A percentile compares a stretch with the other conserved stretches of the same genome.
Evolutionary conservation across 2,113 vertebrate species (phyloP).

Genomic region (Cavia porcellus): DNA sequence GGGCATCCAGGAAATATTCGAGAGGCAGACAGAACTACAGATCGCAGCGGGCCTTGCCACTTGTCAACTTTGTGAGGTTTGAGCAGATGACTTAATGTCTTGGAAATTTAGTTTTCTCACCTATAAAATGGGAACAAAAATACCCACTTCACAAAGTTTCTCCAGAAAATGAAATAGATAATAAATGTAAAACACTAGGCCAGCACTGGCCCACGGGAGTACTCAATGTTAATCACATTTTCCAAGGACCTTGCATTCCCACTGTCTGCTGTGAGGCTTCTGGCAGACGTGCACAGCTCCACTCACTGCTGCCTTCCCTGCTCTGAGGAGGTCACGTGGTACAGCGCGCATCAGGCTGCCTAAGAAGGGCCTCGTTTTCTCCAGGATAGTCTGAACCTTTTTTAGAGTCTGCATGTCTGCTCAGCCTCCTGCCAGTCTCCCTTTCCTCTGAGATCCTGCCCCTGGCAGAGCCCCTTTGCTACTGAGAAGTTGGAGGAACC

Average conservation of each 20-base stretch:
- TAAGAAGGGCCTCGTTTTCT: neutral
- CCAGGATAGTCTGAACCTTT: neutral
- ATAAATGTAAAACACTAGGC: neutral
- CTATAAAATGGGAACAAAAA: slow-evolving; percentile 13
- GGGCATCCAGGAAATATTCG: neutral
- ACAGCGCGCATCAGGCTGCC: neutral
- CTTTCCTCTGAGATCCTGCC: neutral
- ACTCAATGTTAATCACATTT: neutral
- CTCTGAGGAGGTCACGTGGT: neutral
- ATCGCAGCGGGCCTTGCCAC: neutral
- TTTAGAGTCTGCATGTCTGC: neutral
- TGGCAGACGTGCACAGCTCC: neutral
- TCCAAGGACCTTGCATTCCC: neutral
- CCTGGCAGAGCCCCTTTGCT: neutral
- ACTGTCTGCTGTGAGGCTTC: neutral
- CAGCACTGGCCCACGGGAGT: neutral
- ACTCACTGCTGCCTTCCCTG: neutral
- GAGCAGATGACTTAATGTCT: neutral
- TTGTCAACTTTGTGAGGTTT: neutral
- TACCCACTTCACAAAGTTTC: neutral
- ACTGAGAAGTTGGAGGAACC: neutral
- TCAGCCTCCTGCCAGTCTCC: neutral
- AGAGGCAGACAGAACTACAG: neutral
- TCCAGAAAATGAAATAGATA: neutral
- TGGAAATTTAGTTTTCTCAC: neutral